Base-by-base conservation (phyloP, 2,888 invertebrate species). In the Disparrhopalites patrizii region DNA sequence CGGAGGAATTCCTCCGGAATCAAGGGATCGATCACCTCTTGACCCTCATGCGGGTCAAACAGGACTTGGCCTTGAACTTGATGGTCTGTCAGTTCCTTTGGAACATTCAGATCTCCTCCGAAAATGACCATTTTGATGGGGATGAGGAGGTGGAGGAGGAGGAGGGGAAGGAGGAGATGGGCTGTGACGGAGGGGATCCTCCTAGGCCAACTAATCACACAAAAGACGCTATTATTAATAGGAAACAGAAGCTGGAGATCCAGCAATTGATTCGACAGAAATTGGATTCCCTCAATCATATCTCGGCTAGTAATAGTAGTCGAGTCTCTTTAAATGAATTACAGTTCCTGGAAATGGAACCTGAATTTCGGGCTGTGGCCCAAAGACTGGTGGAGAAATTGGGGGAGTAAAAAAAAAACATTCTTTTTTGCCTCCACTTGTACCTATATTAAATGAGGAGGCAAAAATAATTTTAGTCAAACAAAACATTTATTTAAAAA, bases 11-110 rank as follows among this genome's bases (percentile, higher is more conserved):
- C 66, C 18, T 71, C 1, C 56, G 54, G 4, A 47, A 66, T 30
- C 50, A 64, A 30, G 74, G 74, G 5, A 61, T 74, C 10, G 70
- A 70, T 13, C 56, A 69, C 18, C 36, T 74, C n/a, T 64, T 73
- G 1, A 54, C 28, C 7, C n/a, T 73, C 8, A 61, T 74, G 36
- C 57, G 68, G 23, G 65, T 61, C 18, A 68, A 62, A 13, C 65
- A 68, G n/a, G 70, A 74, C 54, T 43, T 70, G 50, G 70, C 67
- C 10, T 60, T 72, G 10, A 65, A 65, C 13, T 61, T 74, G 31
- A 74, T 74, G 73, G 67, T 69, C 1, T 71, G 71, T 51, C 74
- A 74, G 50, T 65, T 73, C 3, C 55, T 74, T 3, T 74, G 74
- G 74, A 74, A 74, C 43, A 47, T 74, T 20, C 65, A 70, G 1